Conservation (phyloP, 2,113 vertebrate genomes). For the Struthidea cinerea region DNA sequence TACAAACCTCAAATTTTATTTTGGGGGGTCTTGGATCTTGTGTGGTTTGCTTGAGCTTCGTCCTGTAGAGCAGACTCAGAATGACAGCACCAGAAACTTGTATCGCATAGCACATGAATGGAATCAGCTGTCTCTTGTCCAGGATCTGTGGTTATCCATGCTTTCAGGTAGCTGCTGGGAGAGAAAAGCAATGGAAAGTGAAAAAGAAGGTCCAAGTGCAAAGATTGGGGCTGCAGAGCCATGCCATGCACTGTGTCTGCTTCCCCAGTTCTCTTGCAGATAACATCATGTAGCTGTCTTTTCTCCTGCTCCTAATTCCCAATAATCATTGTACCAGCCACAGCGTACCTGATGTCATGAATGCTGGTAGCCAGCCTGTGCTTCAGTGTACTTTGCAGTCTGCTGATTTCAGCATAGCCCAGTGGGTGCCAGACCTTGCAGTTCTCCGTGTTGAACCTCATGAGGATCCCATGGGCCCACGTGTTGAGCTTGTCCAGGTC, state of each 20-base stretch:
- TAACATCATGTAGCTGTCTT: background rate
- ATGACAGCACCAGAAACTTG: background rate
- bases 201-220: background rate
- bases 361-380: background rate
- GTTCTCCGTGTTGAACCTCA: background rate
- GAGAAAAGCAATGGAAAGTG: background rate
- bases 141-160: background rate
- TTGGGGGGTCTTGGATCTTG: background rate
- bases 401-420: background rate
- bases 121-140: background rate
- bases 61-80: background rate
- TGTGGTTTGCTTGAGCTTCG: background rate
- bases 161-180: background rate
- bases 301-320: background rate
- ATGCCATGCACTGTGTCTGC: fast-evolving
- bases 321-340: too few species aligned
- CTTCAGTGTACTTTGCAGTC: background rate
- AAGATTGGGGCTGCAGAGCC: background rate
- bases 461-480: too few species aligned
- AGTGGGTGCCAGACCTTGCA: background rate
- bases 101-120: background rate
- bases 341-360: background rate
- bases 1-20: background rate
- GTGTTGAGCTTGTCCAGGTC: background rate
- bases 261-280: background rate